phyloP scores from a whole-genome alignment of 2,113 vertebrate genomes.

The Craseonycteris thonglongyai region DNA sequence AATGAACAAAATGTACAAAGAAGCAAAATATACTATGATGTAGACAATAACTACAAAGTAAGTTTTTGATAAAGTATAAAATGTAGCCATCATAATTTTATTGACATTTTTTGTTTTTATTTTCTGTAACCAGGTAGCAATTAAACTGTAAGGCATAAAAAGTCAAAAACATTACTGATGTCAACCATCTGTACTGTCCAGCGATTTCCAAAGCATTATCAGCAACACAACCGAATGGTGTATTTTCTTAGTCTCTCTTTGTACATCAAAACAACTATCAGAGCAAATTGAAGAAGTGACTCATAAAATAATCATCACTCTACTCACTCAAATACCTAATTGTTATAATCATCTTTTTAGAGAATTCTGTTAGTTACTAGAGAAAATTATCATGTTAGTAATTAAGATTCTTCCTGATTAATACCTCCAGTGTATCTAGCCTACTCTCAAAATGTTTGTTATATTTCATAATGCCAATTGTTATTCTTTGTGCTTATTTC shows the following conservation, averaged over 20 bases:
- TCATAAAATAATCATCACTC: neutral
- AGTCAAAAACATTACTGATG: neutral
- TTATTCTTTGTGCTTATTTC: neutral
- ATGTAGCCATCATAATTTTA: neutral
- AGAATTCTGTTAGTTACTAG: neutral
- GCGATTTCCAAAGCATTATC: neutral
- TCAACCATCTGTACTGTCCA: neutral
- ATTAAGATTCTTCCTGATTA: neutral
- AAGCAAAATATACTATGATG: neutral
- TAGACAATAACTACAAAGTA: neutral
- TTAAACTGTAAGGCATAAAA: neutral
- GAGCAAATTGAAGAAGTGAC: neutral
- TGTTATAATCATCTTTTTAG: neutral
- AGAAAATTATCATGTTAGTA: neutral
- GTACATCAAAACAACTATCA: neutral
- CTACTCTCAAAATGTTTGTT: neutral
- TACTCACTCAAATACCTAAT: neutral
- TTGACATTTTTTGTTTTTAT: neutral
- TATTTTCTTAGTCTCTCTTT: neutral
- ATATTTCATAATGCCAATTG: neutral
- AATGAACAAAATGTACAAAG: neutral
- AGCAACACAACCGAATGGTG: neutral
- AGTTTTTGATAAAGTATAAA: neutral
- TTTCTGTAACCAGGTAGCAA: neutral
- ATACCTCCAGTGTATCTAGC: neutral